Evolutionary conservation across 2,888 invertebrate species (phyloP).

Genomic region (Lottia gigantea): DNA sequence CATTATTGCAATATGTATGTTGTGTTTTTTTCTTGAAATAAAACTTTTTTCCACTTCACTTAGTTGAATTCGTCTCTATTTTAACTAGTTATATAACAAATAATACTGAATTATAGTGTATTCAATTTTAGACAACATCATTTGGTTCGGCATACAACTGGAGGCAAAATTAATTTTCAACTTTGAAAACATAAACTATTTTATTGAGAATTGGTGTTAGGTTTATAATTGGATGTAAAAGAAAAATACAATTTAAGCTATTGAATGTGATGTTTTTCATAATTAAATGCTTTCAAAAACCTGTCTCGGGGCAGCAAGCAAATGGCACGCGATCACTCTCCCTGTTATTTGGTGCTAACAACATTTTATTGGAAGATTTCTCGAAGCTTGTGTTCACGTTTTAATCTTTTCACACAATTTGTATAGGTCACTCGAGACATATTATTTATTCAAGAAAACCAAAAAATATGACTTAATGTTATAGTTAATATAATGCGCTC

Average conservation of each 20-base stretch:
- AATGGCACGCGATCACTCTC: constrained; percentile 3
- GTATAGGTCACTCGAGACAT: no score
- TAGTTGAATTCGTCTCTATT: neutral
- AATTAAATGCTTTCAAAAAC: neutral
- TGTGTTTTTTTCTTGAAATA: neutral
- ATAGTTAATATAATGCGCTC: no score
- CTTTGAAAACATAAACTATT: no score
- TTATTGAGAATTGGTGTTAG: neutral
- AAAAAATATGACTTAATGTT: no score
- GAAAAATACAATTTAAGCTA: neutral
- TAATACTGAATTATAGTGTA: neutral
- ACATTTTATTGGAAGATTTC: no score
- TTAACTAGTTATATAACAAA: neutral
- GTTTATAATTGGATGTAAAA: constrained; percentile 3
- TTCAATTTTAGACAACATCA: neutral
- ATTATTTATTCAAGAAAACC: no score
- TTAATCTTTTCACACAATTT: no score
- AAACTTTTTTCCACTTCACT: neutral
- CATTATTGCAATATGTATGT: constrained; percentile 1
- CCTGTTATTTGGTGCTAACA: neutral
- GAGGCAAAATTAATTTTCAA: constrained; percentile 8
- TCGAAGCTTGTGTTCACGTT: no score
- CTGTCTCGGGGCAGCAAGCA: constrained; percentile 5
- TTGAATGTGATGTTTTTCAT: constrained; percentile 3
- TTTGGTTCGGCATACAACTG: neutral